Percentiles rank a stretch among this genome's conserved stretches.
Evolutionary conservation across 2,113 vertebrate species (phyloP).

Genomic region (Gallinago paraguaiae): DNA sequence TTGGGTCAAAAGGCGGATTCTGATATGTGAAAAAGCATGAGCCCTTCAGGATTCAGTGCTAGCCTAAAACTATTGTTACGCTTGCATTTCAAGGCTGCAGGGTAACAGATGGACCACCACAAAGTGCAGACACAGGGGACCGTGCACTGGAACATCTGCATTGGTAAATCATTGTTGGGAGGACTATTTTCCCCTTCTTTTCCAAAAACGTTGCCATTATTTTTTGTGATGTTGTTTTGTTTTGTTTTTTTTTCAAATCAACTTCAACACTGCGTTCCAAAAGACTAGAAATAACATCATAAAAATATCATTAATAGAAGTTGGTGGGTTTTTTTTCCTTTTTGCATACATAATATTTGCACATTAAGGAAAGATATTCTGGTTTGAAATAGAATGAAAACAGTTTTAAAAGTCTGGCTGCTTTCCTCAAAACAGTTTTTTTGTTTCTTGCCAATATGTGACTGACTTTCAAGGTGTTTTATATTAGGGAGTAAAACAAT

Average conservation of each 20-base stretch:
- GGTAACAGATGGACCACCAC: neutral
- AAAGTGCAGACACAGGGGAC: neutral
- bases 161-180: neutral
- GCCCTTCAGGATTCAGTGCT: neutral
- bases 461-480: neutral
- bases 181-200: neutral
- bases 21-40: neutral
- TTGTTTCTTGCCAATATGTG: neutral
- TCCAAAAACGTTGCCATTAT: neutral
- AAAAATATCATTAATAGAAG: neutral
- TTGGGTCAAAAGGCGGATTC: neutral
- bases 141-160: neutral
- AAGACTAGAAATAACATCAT: rapidly evolving
- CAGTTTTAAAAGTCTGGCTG: neutral
- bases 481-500: neutral
- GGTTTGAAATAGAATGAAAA: neutral
- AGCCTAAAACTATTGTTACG: neutral
- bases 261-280: neutral
- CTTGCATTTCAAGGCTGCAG: neutral
- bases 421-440: neutral
- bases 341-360: neutral
- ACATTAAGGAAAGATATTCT: neutral
- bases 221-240: neutral
- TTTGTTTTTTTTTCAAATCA: neutral
- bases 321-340: neutral